Percentiles rank a stretch among this genome's conserved stretches.
Conservation (phyloP, 53 echinoderm and acorn worm genomes). For the Arbacia lixula region DNA sequence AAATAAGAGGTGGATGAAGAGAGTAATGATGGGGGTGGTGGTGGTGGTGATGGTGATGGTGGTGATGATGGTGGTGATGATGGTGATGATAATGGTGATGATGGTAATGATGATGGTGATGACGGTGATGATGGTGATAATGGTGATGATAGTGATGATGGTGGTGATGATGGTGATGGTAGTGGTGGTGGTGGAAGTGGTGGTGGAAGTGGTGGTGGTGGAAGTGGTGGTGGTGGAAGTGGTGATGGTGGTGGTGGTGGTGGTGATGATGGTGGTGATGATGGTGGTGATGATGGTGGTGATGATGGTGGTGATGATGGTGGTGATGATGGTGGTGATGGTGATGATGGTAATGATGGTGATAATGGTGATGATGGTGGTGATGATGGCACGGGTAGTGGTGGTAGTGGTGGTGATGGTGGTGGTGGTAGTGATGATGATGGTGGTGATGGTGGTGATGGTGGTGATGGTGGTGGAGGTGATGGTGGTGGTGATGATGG, state of each 20-base stretch:
- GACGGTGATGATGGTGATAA: conserved; percentile 4
- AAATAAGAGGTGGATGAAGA: neutral
- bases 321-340: conserved; percentile 7
- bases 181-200: neutral
- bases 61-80: neutral
- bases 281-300: neutral
- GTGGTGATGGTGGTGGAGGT: neutral
- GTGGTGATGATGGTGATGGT: neutral
- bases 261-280: neutral
- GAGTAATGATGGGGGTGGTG: neutral
- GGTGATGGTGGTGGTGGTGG: neutral
- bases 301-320: neutral
- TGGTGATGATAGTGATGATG: neutral
- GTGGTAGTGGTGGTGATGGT: neutral
- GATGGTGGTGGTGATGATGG: neutral
- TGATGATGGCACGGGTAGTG: neutral
- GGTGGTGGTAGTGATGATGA: neutral
- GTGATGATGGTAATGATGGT: conserved; percentile 3
- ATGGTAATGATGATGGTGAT: conserved; percentile 5
- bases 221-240: neutral
- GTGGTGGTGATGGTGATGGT: neutral
- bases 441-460: neutral
- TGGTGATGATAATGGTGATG: conserved; percentile 8
- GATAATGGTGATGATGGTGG: neutral
- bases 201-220: neutral